These are phyloP conservation scores for Dexiosoma caninum DNA, from an alignment of 2,888 invertebrate genomes.

Conservation along the genomic window DNA sequence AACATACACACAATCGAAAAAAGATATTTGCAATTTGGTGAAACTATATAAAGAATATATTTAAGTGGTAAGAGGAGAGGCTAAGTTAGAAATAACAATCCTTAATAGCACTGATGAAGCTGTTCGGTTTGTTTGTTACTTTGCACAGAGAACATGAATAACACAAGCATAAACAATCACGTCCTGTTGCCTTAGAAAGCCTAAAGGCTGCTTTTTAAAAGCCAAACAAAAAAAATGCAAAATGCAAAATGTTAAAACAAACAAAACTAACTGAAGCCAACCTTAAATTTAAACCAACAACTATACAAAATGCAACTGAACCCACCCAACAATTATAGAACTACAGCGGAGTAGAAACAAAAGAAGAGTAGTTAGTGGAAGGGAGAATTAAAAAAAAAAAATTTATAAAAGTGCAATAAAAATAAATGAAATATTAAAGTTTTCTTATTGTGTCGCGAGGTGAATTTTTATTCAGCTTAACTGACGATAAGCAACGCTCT, in stretches of 20 bases:
- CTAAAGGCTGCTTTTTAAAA: constrained; percentile 45
- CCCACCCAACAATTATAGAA: constrained; percentile 54
- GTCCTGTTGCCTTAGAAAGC: constrained; percentile 50
- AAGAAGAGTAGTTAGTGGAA: background rate
- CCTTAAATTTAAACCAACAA: constrained; percentile 61
- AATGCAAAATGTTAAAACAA: constrained; percentile 26
- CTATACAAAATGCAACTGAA: constrained; percentile 61
- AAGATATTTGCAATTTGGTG: constrained; percentile 4
- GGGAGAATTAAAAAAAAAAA: background rate
- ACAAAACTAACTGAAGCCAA: constrained; percentile 39
- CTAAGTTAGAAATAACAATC: constrained; percentile 5
- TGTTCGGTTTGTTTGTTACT: constrained; percentile 28
- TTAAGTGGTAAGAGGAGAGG: background rate
- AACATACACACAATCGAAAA: constrained; percentile 11
- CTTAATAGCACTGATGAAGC: constrained; percentile 18
- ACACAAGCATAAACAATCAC: constrained; percentile 50
- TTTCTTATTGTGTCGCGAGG: constrained; percentile 21
- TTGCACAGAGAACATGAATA: constrained; percentile 14
- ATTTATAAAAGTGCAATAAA: constrained; percentile 37
- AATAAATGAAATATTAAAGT: constrained; percentile 23
- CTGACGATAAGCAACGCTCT: constrained; percentile 3
- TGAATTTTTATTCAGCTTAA: constrained; percentile 41
- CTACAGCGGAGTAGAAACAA: background rate
- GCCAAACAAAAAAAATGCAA: constrained; percentile 27
- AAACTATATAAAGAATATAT: background rate